Base-by-base conservation (phyloP, 2,113 vertebrate genomes). In the Actinemys pallida region DNA sequence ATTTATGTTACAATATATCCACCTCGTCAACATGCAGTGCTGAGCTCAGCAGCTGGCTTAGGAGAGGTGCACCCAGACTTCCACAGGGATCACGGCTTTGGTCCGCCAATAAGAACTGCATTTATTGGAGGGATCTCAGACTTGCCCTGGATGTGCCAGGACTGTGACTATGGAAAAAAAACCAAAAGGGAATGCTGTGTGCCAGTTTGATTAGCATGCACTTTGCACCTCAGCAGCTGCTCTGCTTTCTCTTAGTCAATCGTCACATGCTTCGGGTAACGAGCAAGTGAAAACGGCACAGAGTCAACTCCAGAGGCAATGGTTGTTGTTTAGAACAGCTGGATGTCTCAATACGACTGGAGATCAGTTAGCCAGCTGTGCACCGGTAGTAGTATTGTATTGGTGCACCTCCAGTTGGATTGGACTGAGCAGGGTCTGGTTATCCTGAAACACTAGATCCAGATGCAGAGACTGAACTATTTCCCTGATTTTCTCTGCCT, bases 1-100 rank as follows among this genome's bases (percentile, higher is more conserved):
- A 39, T 90, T 56, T 98, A 95, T 97, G 53, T 97, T 98, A 97
- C 97, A 98, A 89, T 91, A 93, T 87, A 90, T 93, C 94, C 45
- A 3, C 93, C 97, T 95, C 92, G 69, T 90, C 65, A 85, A 93
- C 93, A 95, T 90, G 95, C 85, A 93, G 93, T 42, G 92, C 93
- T 95, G 94, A 92, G 87, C 91, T 90, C 93, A 49, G 62, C n/a
- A n/a, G 84, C 81, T 72, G 90, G 91, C 89, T 86, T 90, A 78
- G 93, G 93, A 49, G 87, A 91, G 94, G 86, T 75, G 96, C 90
- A 91, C 90, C 11, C 17, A 54, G 72, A 29, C 90, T 54, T 31
- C n/a, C 65, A 31, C 75, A 89, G 89, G 25, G 86, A 95, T 86
- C 83, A 45, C 29, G 84, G 86, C 10, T 19, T 13, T 57, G 57